These are phyloP conservation scores for Lacerta bilineata DNA, from an alignment of 2,797 vertebrate species.

Conservation along the genomic window DNA sequence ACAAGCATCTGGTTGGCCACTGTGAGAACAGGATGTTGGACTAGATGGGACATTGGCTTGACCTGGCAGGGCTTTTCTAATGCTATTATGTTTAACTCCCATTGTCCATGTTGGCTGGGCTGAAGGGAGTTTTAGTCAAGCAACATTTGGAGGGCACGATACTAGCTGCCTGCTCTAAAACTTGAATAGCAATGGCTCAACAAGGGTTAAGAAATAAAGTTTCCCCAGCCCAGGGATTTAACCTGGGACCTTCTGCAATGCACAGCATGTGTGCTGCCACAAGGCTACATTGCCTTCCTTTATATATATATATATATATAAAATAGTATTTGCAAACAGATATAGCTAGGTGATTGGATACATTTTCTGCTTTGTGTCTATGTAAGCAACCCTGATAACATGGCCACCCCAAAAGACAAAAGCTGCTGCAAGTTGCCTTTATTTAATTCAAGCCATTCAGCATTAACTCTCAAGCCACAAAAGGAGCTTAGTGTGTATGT, in stretches of 20 bases:
- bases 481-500: slow-evolving; percentile 33
- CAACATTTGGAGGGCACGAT: too few species aligned
- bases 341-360: not conserved
- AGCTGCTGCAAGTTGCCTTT: not conserved
- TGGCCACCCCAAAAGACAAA: not conserved
- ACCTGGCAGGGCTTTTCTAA: too few species aligned
- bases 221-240: not conserved
- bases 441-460: slow-evolving; percentile 53
- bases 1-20: too few species aligned
- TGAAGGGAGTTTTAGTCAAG: too few species aligned
- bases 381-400: not conserved
- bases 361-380: not conserved
- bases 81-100: too few species aligned
- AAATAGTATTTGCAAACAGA: not conserved
- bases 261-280: not conserved
- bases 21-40: too few species aligned
- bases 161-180: too few species aligned
- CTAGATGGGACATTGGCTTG: too few species aligned
- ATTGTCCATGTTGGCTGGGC: too few species aligned
- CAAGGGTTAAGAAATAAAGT: not conserved
- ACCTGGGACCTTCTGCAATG: not conserved
- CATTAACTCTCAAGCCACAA: slow-evolving; percentile 45
- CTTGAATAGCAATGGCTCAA: not conserved
- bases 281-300: not conserved
- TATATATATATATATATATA: too few species aligned